Conservation (phyloP, 2,113 vertebrate genomes). For the Apodemus sylvaticus region DNA sequence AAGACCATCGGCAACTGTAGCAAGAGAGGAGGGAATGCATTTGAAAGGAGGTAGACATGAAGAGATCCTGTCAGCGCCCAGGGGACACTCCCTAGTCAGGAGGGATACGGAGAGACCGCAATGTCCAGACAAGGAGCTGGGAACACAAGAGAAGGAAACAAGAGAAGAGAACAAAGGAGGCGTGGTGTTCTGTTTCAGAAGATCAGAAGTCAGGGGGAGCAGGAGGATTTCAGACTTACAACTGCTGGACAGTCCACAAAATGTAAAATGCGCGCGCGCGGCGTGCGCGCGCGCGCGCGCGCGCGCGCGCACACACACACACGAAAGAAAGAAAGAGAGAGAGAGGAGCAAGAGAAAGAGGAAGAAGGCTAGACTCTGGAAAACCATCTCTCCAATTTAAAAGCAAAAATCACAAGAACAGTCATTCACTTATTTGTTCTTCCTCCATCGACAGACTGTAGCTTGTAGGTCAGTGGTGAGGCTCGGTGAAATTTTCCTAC, state of each 20-base stretch:
- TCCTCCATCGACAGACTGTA: neutral
- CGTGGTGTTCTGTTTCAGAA: neutral
- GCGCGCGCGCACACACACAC: too few relatives aligned
- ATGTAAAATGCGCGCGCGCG: too few relatives aligned
- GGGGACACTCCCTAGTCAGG: neutral
- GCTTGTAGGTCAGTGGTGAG: neutral
- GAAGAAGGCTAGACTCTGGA: too few relatives aligned
- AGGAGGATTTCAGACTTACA: neutral
- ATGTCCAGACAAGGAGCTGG: rapidly evolving
- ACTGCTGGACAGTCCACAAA: neutral
- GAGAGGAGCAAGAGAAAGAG: too few relatives aligned
- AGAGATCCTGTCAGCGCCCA: neutral
- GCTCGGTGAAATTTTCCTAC: neutral
- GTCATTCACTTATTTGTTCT: neutral
- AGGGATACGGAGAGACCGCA: rapidly evolving
- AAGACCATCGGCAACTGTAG: rapidly evolving
- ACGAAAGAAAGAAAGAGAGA: too few relatives aligned
- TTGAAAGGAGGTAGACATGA: rapidly evolving
- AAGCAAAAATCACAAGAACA: neutral
- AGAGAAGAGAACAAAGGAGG: rapidly evolving
- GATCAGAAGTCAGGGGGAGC: neutral
- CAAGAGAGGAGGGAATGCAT: too few relatives aligned
- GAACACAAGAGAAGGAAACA: too few relatives aligned
- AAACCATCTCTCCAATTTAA: too few relatives aligned
- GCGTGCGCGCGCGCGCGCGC: neutral